A percentile compares a stretch with the other conserved stretches of the same genome.
phyloP scores from a whole-genome alignment of 2,113 vertebrate species.

The Alouatta palliata region DNA sequence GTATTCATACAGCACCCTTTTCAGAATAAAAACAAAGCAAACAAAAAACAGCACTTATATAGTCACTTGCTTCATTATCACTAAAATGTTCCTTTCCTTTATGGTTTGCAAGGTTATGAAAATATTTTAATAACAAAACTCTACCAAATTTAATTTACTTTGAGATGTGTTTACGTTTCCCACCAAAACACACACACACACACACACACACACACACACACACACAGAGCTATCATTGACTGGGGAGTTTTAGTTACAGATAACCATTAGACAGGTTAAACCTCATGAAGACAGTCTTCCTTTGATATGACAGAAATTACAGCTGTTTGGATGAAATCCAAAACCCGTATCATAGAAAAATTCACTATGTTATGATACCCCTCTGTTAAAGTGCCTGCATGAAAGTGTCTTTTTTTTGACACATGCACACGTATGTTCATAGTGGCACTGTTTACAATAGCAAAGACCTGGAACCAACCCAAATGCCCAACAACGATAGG shows the following conservation, averaged over 20 bases:
- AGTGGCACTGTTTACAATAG: too few relatives aligned
- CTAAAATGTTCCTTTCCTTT: neutral
- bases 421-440: too few relatives aligned
- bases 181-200: neutral
- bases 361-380: neutral
- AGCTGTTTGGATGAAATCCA: neutral
- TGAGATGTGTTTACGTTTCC: neutral
- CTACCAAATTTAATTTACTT: neutral
- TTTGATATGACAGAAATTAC: neutral
- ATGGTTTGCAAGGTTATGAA: conserved; percentile 9
- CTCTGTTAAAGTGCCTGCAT: neutral
- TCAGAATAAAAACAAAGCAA: neutral
- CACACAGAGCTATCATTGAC: neutral
- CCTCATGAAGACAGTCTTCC: neutral
- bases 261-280: neutral
- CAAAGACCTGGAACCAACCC: too few relatives aligned
- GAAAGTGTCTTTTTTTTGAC: neutral
- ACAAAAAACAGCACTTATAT: neutral
- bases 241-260: neutral
- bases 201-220: neutral
- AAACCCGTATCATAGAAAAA: neutral
- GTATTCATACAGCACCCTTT: neutral
- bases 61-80: neutral
- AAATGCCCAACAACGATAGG: too few relatives aligned
- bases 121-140: neutral